Percentiles rank a stretch among this genome's conserved stretches.
phyloP scores from a whole-genome alignment of 2,797 vertebrate species.

The Paguma larvata region DNA sequence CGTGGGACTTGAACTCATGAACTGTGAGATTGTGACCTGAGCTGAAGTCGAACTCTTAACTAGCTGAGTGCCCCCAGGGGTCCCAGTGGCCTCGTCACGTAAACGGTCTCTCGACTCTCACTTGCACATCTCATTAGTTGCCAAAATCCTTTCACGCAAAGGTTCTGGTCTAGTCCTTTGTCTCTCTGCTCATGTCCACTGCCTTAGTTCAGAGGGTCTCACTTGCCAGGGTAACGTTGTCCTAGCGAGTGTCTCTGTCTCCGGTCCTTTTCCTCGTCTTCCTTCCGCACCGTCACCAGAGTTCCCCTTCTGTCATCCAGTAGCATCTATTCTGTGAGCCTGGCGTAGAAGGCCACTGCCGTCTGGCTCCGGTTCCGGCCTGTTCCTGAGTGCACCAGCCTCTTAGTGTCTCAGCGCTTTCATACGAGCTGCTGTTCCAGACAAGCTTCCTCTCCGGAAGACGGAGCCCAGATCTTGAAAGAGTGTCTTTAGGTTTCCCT shows the following conservation, averaged over 20 bases:
- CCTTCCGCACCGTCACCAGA: background rate
- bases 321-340: background rate
- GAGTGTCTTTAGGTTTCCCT: background rate
- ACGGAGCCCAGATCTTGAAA: background rate
- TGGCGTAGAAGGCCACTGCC: background rate
- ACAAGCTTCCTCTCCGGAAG: background rate
- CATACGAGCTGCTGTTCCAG: background rate
- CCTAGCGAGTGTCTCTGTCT: background rate
- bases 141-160: background rate
- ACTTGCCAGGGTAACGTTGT: background rate
- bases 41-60: no score
- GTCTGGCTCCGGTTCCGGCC: background rate
- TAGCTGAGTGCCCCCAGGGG: no score
- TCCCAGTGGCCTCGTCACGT: background rate
- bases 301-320: no score
- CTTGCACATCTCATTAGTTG: background rate
- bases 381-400: no score
- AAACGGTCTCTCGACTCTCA: background rate
- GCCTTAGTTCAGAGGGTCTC: background rate
- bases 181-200: background rate
- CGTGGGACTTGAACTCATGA: no score
- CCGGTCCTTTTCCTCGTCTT: background rate
- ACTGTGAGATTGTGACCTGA: no score
- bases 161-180: background rate
- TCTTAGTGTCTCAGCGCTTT: background rate